Evolutionary conservation across 2,888 invertebrate species (phyloP).

Genomic region (Abscondita cerata): DNA sequence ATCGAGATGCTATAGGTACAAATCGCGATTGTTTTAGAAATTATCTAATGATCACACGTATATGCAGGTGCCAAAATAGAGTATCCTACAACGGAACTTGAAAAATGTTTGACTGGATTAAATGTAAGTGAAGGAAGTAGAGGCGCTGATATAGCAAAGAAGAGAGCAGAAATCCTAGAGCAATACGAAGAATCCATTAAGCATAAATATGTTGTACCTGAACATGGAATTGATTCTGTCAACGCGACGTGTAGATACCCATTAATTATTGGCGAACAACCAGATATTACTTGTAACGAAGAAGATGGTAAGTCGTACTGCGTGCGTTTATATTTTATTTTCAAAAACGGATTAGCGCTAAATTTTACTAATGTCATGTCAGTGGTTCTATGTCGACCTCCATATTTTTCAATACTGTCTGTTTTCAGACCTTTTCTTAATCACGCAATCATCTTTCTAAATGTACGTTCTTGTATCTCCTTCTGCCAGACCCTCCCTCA

Average conservation of each 20-base stretch:
- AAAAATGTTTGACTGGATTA: slow-evolving; percentile 52
- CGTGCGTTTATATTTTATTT: too few species aligned
- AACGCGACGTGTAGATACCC: slow-evolving; percentile 51
- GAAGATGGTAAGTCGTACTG: slow-evolving; percentile 42
- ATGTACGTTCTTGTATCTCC: too few species aligned
- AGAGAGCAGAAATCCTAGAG: slow-evolving; percentile 44
- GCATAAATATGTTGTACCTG: slow-evolving; percentile 47
- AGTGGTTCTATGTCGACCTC: too few species aligned
- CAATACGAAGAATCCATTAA: slow-evolving; percentile 53
- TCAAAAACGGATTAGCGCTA: too few species aligned
- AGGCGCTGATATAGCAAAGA: too few species aligned
- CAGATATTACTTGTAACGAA: slow-evolving; percentile 48
- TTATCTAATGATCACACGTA: background rate
- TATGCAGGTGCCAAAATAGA: slow-evolving; percentile 36
- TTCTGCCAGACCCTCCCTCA: too few species aligned
- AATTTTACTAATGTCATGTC: too few species aligned
- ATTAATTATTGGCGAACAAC: slow-evolving; percentile 48
- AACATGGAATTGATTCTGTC: slow-evolving; percentile 53
- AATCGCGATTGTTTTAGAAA: background rate
- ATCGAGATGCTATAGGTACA: slow-evolving; percentile 46
- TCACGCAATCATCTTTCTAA: too few species aligned
- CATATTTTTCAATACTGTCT: too few species aligned
- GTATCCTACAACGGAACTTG: slow-evolving; percentile 47
- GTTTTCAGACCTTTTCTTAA: too few species aligned
- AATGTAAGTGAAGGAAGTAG: too few species aligned